A percentile compares a stretch with the other conserved stretches of the same genome.
These are phyloP conservation scores for Passer domesticus DNA, from an alignment of 2,113 vertebrate genomes.

Conservation along the genomic window DNA sequence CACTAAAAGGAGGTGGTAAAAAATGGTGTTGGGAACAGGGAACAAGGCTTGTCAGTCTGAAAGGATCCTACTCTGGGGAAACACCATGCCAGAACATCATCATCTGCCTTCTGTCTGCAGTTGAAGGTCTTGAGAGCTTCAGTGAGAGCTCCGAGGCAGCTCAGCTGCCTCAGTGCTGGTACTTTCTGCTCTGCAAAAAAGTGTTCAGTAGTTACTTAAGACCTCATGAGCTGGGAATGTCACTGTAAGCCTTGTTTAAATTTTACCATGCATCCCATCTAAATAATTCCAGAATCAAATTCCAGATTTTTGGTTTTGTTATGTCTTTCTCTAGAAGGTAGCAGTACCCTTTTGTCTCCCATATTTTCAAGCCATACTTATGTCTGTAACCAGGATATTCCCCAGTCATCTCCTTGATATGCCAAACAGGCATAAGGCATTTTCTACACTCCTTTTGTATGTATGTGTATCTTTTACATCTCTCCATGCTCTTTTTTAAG, in stretches of 20 bases:
- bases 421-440: background rate
- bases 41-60: background rate
- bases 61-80: background rate
- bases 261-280: background rate
- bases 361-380: background rate
- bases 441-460: background rate
- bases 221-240: background rate
- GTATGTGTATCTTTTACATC: background rate
- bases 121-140: background rate
- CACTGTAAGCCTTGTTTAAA: background rate
- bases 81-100: background rate
- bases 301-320: background rate
- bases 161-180: background rate
- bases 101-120: background rate
- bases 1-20: background rate
- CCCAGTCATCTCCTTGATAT: background rate
- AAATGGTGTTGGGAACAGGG: background rate
- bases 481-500: background rate
- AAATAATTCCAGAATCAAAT: background rate
- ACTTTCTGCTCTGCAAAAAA: background rate
- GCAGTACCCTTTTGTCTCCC: background rate
- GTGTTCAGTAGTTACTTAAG: background rate
- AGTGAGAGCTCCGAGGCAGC: background rate
- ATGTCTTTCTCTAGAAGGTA: background rate
- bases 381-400: background rate